A percentile compares a stretch with the other conserved stretches of the same genome.
These are phyloP conservation scores for Escarpia spicata DNA, from an alignment of 2,888 invertebrate species.

Conservation along the genomic window DNA sequence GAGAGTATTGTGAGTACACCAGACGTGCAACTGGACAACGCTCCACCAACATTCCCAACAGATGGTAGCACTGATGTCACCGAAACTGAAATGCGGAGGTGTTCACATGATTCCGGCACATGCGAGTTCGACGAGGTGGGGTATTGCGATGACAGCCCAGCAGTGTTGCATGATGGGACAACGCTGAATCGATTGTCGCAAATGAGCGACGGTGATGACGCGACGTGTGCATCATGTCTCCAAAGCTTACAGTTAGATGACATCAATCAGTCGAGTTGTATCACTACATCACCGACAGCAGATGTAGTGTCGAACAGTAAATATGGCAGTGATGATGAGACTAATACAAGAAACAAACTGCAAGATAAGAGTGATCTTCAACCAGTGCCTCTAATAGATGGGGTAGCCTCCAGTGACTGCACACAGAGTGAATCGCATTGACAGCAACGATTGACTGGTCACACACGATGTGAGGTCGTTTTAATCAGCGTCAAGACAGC, in stretches of 20 bases:
- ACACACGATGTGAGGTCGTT: neutral
- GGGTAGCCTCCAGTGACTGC: neutral
- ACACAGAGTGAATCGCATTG: neutral
- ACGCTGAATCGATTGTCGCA: neutral
- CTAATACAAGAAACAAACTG: neutral
- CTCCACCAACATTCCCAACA: neutral
- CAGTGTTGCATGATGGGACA: neutral
- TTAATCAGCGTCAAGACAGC: neutral
- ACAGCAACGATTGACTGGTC: neutral
- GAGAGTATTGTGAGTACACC: conserved; percentile 40
- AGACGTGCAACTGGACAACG: conserved; percentile 35
- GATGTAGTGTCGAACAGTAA: neutral
- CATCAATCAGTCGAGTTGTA: neutral
- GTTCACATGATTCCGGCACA: neutral
- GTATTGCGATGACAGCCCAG: neutral
- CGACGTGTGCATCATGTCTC: neutral
- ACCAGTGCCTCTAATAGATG: neutral
- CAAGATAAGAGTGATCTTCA: neutral
- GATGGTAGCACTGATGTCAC: neutral
- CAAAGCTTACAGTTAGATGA: neutral
- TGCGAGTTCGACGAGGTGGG: neutral
- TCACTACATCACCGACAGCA: neutral
- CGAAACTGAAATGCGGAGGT: neutral
- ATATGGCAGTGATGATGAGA: neutral
- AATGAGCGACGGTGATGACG: neutral